These are phyloP conservation scores for Camelus dromedarius DNA, from an alignment of 2,113 vertebrate genomes.

Conservation along the genomic window DNA sequence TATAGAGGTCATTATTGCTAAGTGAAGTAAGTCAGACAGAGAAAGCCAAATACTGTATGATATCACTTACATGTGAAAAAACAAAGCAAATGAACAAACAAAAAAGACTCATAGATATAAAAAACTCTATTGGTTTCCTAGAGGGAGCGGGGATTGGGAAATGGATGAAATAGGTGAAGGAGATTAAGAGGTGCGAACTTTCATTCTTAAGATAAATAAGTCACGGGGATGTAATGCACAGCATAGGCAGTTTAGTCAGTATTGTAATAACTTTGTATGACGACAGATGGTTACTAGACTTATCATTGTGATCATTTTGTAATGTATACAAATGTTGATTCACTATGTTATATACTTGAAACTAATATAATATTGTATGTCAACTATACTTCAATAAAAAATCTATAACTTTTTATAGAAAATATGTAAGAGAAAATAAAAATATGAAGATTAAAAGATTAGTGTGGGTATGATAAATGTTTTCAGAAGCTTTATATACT, in stretches of 20 bases:
- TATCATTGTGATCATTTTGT: neutral
- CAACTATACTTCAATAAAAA: neutral
- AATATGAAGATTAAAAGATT: neutral
- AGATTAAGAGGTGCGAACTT: neutral
- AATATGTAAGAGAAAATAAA: neutral
- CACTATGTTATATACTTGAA: neutral
- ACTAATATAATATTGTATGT: neutral
- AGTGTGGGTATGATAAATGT: neutral
- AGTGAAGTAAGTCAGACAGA: neutral
- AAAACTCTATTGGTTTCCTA: neutral
- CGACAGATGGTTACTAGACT: neutral
- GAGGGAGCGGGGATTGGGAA: neutral
- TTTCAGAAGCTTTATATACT: slow-evolving; percentile 44
- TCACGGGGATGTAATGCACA: neutral
- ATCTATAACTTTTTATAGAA: neutral
- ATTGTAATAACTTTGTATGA: neutral
- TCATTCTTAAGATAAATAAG: neutral
- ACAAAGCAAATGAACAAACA: neutral
- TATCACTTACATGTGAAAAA: neutral
- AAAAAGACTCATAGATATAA: neutral
- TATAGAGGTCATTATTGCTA: neutral
- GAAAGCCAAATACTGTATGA: neutral
- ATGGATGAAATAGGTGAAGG: neutral
- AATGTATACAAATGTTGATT: neutral
- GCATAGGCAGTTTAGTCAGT: neutral